Percentiles rank a stretch among this genome's conserved stretches.
phyloP scores from a whole-genome alignment of 1,140 invertebrate species.

The Triops cancriformis region DNA sequence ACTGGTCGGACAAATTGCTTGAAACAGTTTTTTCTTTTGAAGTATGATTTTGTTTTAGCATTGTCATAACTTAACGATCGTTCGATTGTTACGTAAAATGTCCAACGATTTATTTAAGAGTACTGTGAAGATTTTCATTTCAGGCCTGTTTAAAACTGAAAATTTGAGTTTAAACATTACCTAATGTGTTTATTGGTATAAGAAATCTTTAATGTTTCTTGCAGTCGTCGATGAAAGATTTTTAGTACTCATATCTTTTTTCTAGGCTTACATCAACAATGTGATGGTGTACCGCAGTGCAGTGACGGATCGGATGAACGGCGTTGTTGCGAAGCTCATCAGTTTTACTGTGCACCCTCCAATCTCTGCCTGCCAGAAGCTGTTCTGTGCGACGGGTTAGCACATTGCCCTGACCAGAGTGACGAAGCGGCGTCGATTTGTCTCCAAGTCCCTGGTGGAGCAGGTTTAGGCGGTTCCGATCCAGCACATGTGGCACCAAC shows the following conservation, averaged over 20 bases:
- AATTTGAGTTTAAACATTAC: too few species aligned
- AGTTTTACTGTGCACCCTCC: slow-evolving; percentile 26
- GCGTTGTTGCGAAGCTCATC: slow-evolving; percentile 30
- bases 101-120: too few species aligned
- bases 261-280: slow-evolving; percentile 35
- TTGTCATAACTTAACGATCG: too few species aligned
- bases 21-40: too few species aligned
- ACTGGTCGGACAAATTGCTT: too few species aligned
- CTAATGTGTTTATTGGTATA: background rate
- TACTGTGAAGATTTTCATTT: too few species aligned
- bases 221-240: background rate
- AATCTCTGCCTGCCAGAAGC: slow-evolving; percentile 37
- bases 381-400: slow-evolving; percentile 60
- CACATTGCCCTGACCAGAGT: slow-evolving; percentile 59
- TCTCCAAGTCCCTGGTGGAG: background rate
- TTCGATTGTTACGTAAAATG: too few species aligned
- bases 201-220: background rate
- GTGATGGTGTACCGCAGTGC: slow-evolving; percentile 64
- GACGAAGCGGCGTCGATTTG: slow-evolving; percentile 46
- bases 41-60: too few species aligned
- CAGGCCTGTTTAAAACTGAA: too few species aligned
- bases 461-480: slow-evolving; percentile 31
- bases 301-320: slow-evolving; percentile 56
- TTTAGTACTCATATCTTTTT: slow-evolving; percentile 23
- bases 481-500: slow-evolving; percentile 45